Conservation (phyloP, 2,113 vertebrate species). For the Boulengeromyrus knoepffleri region DNA sequence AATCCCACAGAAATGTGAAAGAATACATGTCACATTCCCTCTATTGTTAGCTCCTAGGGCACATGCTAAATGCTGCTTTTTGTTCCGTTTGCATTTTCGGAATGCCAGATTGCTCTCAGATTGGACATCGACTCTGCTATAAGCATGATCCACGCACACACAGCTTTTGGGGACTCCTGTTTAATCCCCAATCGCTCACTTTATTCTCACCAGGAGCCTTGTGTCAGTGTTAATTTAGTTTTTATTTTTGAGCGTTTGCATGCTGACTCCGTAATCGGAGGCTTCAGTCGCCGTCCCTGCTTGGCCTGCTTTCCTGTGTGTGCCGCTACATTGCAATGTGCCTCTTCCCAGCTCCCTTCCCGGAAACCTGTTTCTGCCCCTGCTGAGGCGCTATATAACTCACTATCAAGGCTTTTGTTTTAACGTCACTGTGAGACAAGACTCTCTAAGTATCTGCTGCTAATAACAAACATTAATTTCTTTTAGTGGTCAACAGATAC, state of each 20-base stretch:
- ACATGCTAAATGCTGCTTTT: background rate
- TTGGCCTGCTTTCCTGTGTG: background rate
- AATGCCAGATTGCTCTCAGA: background rate
- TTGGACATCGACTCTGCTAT: background rate
- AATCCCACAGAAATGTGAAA: background rate
- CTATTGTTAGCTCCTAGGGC: background rate
- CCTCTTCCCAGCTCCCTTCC: background rate
- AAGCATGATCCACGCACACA: background rate
- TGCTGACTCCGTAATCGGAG: background rate
- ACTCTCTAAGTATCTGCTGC: slow-evolving; percentile 18
- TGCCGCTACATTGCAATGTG: background rate
- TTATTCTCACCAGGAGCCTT: background rate
- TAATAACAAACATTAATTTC: slow-evolving; percentile 13
- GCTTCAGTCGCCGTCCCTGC: background rate
- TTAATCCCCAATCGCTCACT: background rate
- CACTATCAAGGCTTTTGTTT: slow-evolving; percentile 5
- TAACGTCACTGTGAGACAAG: slow-evolving; percentile 17
- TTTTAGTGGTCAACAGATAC: slow-evolving; percentile 15
- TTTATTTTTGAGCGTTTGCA: background rate
- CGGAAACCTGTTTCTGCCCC: background rate
- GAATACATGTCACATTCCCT: background rate
- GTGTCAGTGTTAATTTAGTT: background rate
- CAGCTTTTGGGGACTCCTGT: background rate
- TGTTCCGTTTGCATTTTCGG: background rate
- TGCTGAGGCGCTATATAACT: background rate